Evolutionary conservation across 1,140 invertebrate species (phyloP).

Genomic region (Lasaia peninsularis): DNA sequence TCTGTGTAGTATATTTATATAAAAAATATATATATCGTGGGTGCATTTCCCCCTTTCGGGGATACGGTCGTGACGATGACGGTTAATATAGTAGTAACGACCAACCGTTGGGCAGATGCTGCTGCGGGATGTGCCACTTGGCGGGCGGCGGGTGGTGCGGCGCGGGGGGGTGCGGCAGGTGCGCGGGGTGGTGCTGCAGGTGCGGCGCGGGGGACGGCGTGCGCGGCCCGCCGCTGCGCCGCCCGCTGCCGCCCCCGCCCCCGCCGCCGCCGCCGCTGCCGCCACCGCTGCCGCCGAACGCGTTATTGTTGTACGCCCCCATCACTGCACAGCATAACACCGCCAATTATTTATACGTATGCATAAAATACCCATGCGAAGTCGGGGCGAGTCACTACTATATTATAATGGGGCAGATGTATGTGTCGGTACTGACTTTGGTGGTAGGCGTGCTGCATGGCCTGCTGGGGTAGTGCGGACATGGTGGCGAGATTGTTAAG

Average conservation of each 20-base stretch:
- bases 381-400: no score
- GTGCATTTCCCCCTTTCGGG: no score
- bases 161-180: constrained; percentile 21
- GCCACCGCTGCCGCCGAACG: constrained; percentile 30
- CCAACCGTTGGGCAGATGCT: constrained; percentile 65
- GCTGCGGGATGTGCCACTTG: constrained; percentile 84
- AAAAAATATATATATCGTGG: no score
- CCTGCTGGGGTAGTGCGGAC: constrained; percentile 30
- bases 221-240: constrained; percentile 39
- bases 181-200: no score
- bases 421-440: constrained; percentile 49
- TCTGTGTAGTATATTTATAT: no score
- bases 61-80: no score
- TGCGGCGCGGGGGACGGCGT: constrained; percentile 25
- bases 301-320: constrained; percentile 36
- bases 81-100: no score
- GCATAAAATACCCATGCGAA: no score
- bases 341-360: not conserved
- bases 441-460: constrained; percentile 57
- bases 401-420: no score
- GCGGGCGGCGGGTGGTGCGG: constrained; percentile 42
- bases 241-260: constrained; percentile 25
- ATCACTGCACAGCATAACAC: constrained; percentile 34
- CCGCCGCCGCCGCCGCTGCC: constrained; percentile 16
- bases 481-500: constrained; percentile 6